Evolutionary conservation across 2,113 vertebrate genomes (phyloP).

Genomic region (Zosterops hypoxanthus): DNA sequence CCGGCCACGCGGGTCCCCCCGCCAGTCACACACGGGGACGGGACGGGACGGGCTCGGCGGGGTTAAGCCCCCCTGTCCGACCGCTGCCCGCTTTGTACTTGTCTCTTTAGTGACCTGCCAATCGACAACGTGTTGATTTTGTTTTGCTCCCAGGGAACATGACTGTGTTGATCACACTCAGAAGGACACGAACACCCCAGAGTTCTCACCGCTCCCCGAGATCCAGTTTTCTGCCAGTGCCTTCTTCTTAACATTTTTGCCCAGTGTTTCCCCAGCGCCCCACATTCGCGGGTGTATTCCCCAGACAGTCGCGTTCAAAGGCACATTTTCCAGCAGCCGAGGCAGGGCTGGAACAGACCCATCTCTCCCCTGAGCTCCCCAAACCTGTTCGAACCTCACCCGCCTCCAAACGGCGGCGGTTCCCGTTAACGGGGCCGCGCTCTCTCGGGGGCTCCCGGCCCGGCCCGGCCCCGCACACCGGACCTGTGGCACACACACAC

Average conservation of each 20-base stretch:
- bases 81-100: neutral
- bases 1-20: neutral
- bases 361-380: neutral
- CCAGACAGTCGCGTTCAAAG: neutral
- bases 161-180: neutral
- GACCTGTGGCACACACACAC: neutral
- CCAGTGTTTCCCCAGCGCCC: neutral
- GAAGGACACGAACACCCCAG: neutral
- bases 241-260: neutral
- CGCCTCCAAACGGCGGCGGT: neutral
- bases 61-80: neutral
- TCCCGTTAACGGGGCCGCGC: neutral
- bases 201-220: neutral
- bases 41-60: neutral
- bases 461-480: neutral
- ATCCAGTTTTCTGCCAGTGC: too few relatives aligned
- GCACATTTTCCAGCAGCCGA: neutral
- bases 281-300: neutral
- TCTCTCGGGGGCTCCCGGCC: neutral
- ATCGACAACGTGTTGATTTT: neutral
- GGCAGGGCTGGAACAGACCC: neutral
- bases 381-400: neutral
- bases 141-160: neutral
- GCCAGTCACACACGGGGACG: neutral
- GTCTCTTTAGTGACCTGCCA: neutral